Conservation (phyloP, 2,113 vertebrate species). For the Elanoides forficatus region DNA sequence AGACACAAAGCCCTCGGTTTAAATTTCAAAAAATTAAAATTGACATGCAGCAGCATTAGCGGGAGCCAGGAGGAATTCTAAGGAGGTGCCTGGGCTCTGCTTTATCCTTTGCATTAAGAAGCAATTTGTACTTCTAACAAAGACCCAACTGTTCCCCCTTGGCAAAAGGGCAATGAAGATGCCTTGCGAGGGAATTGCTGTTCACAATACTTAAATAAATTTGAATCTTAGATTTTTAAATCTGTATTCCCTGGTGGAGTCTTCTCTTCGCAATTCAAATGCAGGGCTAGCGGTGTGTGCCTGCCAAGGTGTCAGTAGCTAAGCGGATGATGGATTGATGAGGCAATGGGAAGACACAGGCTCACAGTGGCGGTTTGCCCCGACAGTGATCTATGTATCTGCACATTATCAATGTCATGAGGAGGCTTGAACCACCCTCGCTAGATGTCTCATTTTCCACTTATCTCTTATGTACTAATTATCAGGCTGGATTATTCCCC, state of each 20-base stretch:
- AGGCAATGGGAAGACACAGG: constrained; percentile 65
- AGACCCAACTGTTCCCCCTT: constrained; percentile 71
- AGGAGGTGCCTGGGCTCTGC: constrained; percentile 70
- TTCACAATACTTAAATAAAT: constrained; percentile 80
- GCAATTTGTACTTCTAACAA: constrained; percentile 83
- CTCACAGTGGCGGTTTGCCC: constrained; percentile 53
- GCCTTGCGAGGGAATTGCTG: constrained; percentile 72
- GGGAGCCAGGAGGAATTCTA: constrained; percentile 74
- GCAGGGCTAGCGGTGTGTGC: constrained; percentile 62
- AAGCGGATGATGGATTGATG: constrained; percentile 81
- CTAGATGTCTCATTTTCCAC: constrained; percentile 54
- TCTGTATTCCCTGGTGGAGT: constrained; percentile 76
- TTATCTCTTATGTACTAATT: constrained; percentile 58
- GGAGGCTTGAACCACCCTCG: constrained; percentile 59
- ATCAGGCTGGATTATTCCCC: constrained; percentile 63
- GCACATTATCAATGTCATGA: constrained; percentile 61
- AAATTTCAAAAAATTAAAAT: constrained; percentile 86
- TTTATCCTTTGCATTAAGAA: constrained; percentile 81
- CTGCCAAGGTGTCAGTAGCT: constrained; percentile 76
- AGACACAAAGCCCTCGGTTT: constrained; percentile 79
- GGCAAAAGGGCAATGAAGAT: constrained; percentile 75
- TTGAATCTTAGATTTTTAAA: constrained; percentile 76
- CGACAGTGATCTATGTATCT: constrained; percentile 66
- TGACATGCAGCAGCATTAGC: constrained; percentile 78
- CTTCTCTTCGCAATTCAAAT: constrained; percentile 72